Percentiles rank a stretch among this genome's conserved stretches.
Conservation (phyloP, 2,888 invertebrate genomes). For the Synanthedon tipuliformis region DNA sequence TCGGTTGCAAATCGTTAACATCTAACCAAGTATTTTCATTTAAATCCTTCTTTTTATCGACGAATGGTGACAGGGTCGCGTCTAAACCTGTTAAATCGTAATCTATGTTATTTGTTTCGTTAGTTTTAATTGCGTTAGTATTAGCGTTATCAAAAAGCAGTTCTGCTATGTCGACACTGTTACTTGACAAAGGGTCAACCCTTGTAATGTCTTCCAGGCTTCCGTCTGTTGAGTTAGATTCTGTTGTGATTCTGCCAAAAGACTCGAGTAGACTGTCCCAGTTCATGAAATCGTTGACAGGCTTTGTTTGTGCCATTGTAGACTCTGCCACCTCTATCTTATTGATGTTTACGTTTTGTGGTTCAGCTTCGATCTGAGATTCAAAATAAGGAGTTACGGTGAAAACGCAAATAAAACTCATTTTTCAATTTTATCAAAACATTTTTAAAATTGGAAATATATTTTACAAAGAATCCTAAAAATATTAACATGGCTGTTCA, state of each 20-base stretch:
- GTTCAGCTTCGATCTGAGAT: slow-evolving; percentile 34
- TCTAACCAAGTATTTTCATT: slow-evolving; percentile 31
- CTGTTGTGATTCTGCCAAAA: slow-evolving; percentile 55
- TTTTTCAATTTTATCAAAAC: too few species aligned
- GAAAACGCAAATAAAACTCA: neutral
- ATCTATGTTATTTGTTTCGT: slow-evolving; percentile 29
- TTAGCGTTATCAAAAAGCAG: slow-evolving; percentile 42
- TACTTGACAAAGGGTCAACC: slow-evolving; percentile 25
- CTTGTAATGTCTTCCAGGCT: slow-evolving; percentile 47
- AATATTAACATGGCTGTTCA: too few species aligned
- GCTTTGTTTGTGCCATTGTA: slow-evolving; percentile 12
- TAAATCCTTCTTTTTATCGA: slow-evolving; percentile 26
- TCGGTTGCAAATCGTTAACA: slow-evolving; percentile 30
- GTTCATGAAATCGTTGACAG: slow-evolving; percentile 37
- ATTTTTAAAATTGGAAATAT: too few species aligned
- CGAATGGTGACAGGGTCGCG: slow-evolving; percentile 35
- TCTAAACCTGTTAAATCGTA: slow-evolving; percentile 44
- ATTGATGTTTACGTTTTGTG: slow-evolving; percentile 8
- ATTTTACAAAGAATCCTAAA: too few species aligned
- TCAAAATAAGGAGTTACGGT: neutral
- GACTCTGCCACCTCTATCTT: neutral
- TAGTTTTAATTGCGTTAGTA: slow-evolving; percentile 31
- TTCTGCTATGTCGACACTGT: slow-evolving; percentile 50
- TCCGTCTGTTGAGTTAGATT: slow-evolving; percentile 52
- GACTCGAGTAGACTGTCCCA: slow-evolving; percentile 62